Evolutionary conservation across 2,888 invertebrate genomes (phyloP).

Genomic region (Acrobasis suavella): DNA sequence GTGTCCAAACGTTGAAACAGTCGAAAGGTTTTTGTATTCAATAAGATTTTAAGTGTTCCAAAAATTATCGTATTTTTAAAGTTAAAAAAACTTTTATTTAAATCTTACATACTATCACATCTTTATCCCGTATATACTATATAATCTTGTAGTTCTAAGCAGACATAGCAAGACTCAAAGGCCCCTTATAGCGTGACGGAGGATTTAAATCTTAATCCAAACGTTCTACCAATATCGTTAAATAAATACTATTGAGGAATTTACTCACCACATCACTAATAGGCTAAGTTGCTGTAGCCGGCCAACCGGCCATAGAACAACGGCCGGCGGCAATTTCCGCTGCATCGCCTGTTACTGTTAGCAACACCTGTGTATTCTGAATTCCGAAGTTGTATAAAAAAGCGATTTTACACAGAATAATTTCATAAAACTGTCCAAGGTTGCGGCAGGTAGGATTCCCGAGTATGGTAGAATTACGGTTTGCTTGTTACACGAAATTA

Average conservation of each 20-base stretch:
- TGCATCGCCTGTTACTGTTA: constrained; percentile 64
- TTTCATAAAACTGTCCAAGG: constrained; percentile 38
- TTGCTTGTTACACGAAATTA: neutral
- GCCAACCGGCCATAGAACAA: constrained; percentile 38
- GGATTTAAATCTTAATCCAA: neutral
- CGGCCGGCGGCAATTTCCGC: constrained; percentile 67
- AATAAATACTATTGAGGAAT: neutral
- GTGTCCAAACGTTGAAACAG: too few relatives aligned
- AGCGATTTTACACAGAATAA: constrained; percentile 40
- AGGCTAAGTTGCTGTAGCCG: constrained; percentile 40
- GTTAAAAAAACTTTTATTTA: too few relatives aligned
- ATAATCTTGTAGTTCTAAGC: too few relatives aligned
- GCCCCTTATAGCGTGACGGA: too few relatives aligned
- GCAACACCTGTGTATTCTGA: constrained; percentile 61
- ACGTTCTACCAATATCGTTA: neutral
- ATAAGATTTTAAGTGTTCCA: too few relatives aligned
- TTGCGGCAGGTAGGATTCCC: constrained; percentile 50
- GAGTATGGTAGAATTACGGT: neutral
- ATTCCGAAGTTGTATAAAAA: constrained; percentile 46
- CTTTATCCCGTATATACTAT: too few relatives aligned
- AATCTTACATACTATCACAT: too few relatives aligned
- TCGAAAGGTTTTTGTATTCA: too few relatives aligned
- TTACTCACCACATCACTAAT: constrained; percentile 23
- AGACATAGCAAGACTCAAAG: too few relatives aligned
- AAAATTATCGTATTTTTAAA: too few relatives aligned